Evolutionary conservation across 1,140 invertebrate species (phyloP).

Genomic region (Helicoverpa zea): DNA sequence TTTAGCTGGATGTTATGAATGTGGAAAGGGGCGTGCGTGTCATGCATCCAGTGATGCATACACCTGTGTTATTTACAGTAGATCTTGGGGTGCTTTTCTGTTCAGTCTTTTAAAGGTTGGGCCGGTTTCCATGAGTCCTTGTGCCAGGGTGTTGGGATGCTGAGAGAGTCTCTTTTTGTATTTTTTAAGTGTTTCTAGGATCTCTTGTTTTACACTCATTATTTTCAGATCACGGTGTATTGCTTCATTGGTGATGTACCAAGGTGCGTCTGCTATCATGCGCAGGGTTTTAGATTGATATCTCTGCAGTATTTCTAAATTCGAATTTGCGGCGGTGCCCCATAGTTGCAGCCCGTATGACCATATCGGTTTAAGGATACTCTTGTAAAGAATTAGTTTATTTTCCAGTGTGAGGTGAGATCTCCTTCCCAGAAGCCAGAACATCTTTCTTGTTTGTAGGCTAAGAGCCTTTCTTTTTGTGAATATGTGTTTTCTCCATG

Average conservation of each 20-base stretch:
- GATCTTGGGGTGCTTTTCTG: slow-evolving; percentile 24
- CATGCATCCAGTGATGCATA: slow-evolving; percentile 24
- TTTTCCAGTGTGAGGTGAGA: slow-evolving; percentile 30
- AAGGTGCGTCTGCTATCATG: slow-evolving; percentile 13
- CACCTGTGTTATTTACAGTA: slow-evolving; percentile 12
- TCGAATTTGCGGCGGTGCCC: no score
- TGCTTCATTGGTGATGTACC: slow-evolving; percentile 30
- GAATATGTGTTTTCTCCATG: no score
- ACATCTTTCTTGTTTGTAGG: background rate
- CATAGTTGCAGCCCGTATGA: no score
- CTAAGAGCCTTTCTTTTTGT: background rate
- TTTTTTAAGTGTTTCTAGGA: background rate
- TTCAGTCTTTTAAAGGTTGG: background rate
- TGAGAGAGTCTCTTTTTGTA: slow-evolving; percentile 22
- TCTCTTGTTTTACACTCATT: slow-evolving; percentile 23
- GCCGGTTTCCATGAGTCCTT: slow-evolving; percentile 15
- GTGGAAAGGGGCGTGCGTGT: background rate
- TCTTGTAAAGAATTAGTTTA: slow-evolving; percentile 39
- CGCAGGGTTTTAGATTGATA: slow-evolving; percentile 33
- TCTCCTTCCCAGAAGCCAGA: background rate
- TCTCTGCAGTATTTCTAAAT: slow-evolving; percentile 14
- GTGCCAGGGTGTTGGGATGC: slow-evolving; percentile 1
- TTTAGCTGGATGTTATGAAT: slow-evolving; percentile 1
- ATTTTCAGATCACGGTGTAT: slow-evolving; percentile 9
- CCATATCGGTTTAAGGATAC: slow-evolving; percentile 19